Evolutionary conservation across 2,888 invertebrate genomes (phyloP).

Genomic region (Calameuta pallipes): DNA sequence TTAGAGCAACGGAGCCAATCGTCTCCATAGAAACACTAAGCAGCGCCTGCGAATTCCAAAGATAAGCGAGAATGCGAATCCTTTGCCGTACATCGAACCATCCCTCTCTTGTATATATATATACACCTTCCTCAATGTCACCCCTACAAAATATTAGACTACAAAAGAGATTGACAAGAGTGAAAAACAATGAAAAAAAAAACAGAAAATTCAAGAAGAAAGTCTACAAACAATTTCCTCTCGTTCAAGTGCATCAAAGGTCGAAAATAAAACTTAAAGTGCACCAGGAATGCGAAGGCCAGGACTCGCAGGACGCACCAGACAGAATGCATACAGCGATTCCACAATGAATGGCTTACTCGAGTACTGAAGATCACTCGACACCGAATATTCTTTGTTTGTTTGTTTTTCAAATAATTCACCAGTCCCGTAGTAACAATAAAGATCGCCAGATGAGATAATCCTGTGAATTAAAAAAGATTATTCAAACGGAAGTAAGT

Average conservation of each 20-base stretch:
- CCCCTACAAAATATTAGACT: background rate
- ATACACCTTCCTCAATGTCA: background rate
- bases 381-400: background rate
- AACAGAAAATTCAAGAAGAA: background rate
- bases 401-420: background rate
- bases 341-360: background rate
- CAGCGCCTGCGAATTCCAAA: background rate
- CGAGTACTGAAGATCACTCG: background rate
- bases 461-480: background rate
- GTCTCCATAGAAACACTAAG: background rate
- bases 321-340: background rate
- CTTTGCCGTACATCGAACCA: background rate
- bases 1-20: background rate
- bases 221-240: background rate
- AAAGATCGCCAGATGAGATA: background rate
- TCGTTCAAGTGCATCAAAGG: background rate
- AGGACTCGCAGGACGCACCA: background rate
- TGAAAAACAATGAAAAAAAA: background rate
- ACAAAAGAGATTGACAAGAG: background rate
- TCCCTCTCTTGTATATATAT: background rate
- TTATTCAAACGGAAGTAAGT: background rate
- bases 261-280: background rate
- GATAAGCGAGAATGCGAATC: background rate
- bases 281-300: background rate
- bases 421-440: background rate